Evolutionary conservation across 2,113 vertebrate genomes (phyloP), one percentile per base, ranked within the genome.

Genomic region (Etia nguti): DNA sequence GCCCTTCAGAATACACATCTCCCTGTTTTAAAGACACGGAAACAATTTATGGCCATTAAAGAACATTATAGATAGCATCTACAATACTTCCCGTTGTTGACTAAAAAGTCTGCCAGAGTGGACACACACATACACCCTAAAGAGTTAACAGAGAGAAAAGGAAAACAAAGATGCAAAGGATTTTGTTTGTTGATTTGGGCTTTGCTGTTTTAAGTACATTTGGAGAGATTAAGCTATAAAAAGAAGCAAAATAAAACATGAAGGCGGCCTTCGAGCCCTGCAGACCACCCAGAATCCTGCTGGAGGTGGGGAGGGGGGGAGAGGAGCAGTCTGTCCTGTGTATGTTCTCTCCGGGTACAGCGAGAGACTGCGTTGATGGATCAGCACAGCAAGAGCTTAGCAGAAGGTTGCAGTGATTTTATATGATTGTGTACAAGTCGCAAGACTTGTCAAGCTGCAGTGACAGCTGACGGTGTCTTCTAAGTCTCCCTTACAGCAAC

Each of bases 11-110:
- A 97, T 93, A 94, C 96, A 96, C 94, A 95, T 94, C 95, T 95
- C 96, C 96, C 96, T 95, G 94, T 94, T 96, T 97, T 96, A 94
- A 96, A 96, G 97, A 97, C 96, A 97, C 96, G 97, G 97, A 97
- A 97, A 97, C 96, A 97, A 98, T 97, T 97, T 97, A 96, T 95
- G 95, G 95, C 97, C 90, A 97, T 97, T 97, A 97, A 87, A 90
- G 94, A 90, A 94, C 89, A 96, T 97, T 98, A 96, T 96, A 97
- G 97, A 97, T 97, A 96, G 86, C 91, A 97, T 97, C 96, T 95
- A 92, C 90, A 94, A 94, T 94, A 95, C 92, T 77, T 95, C 65
- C 93, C 75, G 20, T 95, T 94, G 91, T 95, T 92, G 96, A 94
- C 94, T 89, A 94, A 92, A 68, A 96, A 41, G 89, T 96, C 95